Evolutionary conservation across 1,140 invertebrate species (phyloP), one percentile per base, ranked within the genome.

Genomic region (Propsilocerus akamusi): DNA sequence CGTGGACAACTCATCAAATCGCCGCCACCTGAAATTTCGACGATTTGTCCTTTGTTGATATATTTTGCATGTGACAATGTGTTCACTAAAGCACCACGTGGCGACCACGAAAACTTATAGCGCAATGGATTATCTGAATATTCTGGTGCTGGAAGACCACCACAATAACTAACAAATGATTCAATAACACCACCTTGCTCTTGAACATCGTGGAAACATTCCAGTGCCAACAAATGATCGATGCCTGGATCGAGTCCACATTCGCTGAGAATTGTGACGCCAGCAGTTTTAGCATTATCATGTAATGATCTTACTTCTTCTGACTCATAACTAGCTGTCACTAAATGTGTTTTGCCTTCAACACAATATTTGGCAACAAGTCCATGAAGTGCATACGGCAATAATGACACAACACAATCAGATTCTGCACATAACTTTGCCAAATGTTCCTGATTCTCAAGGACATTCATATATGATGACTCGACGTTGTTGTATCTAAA

Each of bases 81-180:
- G 56, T 96, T 97, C 0, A 93, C 68, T 2, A 99, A 67, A 1
- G 92, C 91, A 6, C 88, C 89, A 28, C 83, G 71, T 8, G 95
- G 94, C 50, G 83, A 94, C 95, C 95, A 98, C 10, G 88, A 96
- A 64, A 99, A 99, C 65, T 98, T 99, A 68, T 99, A 99, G 12
- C 95, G 65, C 10, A 99, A 66, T 4, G 93, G 82, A 68, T 98
- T 97, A 57, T 86, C 82, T 3, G 94, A 96, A 59, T 78, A 83
- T 69, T 98, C 94, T 0, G 95, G 94, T 0, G 94, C 91, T 1
- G 95, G 95, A 25, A 98, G 65, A 26, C 86, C 97, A 51, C 97
- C 97, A 62, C 96, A 99, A 67, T 89, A 99, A 0, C 92, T 97
- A 0, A 95, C 77, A 64, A 97, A 99, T 2, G 92, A 96, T 47